These are phyloP conservation scores for Abscondita cerata DNA, from an alignment of 2,888 invertebrate genomes.

Conservation along the genomic window DNA sequence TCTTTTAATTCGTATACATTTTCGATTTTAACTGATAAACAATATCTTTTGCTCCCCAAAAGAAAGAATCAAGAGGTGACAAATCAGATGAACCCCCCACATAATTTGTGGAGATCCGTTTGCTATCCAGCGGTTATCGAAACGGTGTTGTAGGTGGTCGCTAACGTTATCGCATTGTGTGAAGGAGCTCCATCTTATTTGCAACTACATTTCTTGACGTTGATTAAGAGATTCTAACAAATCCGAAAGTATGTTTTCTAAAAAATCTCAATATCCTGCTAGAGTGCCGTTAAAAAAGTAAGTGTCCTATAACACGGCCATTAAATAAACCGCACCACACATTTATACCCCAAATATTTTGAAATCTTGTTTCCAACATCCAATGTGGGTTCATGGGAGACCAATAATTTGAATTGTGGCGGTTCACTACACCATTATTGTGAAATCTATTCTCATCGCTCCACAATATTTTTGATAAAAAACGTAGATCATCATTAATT, in stretches of 20 bases:
- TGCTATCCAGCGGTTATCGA: too few relatives aligned
- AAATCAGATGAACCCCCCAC: too few relatives aligned
- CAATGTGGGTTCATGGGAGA: neutral
- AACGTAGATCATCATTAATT: neutral
- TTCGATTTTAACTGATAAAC: too few relatives aligned
- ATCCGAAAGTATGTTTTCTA: neutral
- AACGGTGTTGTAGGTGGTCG: too few relatives aligned
- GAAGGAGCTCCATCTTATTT: neutral
- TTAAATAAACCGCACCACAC: slow-evolving; percentile 2
- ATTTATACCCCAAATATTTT: neutral
- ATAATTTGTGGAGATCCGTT: too few relatives aligned
- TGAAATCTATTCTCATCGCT: neutral
- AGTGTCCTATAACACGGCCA: neutral
- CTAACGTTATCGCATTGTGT: too few relatives aligned
- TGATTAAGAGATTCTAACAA: neutral
- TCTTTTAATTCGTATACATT: too few relatives aligned
- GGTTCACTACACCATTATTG: slow-evolving; percentile 1
- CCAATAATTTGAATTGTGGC: neutral
- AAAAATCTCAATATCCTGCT: neutral
- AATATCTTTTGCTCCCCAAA: too few relatives aligned
- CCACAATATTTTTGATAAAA: neutral
- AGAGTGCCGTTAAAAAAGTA: neutral
- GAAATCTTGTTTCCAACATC: neutral
- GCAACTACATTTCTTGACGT: neutral
- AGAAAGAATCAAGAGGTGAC: too few relatives aligned